Evolutionary conservation across 2,888 invertebrate species (phyloP), one percentile per base, ranked within the genome.

Genomic region (Thumatha senex): DNA sequence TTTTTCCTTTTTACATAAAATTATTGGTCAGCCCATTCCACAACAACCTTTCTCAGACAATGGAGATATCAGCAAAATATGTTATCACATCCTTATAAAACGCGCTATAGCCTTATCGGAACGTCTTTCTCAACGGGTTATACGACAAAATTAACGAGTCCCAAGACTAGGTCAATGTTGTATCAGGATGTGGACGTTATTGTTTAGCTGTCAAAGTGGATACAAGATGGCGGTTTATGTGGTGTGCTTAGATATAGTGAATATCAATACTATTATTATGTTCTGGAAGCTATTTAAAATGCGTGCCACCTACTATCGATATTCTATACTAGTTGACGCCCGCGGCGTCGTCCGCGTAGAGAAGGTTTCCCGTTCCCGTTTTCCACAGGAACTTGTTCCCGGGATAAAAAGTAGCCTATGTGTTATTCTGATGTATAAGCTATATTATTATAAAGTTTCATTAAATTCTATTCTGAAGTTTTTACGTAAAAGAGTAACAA

Each of bases 71-170:
- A 15, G 11, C 24, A 40, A 31, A 56, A 36, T 43, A 42, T 47
- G 48, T 46, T 54, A 61, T 58, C 50, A 24, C 33, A 30, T 15
- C 30, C 41, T 50, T 49, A 51, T 42, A 52, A 45, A 48, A 38
- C 14, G 46, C 41, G 24, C 31, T 40, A 40, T 30, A 54, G 36
- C 52, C 50, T 56, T 58, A 57, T 53, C 47, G 39, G 41, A 51
- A 48, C 48, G 40, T 34, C 49, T 47, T 61, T 59, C 62, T 56
- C 44, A 31, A 44, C 18, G 18, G 38, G 48, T 43, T 43, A 46
- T 42, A 41, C 45, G 40, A 29, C 42, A 35, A 51, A 54, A 54
- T 50, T 62, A 60, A 65, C 40, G 10, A 47, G 29, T 45, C 64
- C 54, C 63, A 7, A 10, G 52, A 51, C 52, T 47, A 18, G 18